phyloP scores from a whole-genome alignment of 2,888 invertebrate species.

The Heliconius charithonia region DNA sequence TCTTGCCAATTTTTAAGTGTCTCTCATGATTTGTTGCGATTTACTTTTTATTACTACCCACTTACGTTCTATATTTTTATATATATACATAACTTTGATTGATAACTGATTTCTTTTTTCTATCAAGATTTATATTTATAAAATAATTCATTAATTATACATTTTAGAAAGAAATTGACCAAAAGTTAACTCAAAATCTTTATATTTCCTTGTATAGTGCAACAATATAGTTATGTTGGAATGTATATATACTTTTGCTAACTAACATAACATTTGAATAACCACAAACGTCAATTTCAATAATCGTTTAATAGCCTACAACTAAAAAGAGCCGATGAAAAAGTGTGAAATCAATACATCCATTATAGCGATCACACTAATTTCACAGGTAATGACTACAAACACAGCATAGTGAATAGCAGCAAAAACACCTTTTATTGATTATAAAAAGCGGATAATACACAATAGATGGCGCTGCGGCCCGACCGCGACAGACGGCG shows the following conservation, averaged over 20 bases:
- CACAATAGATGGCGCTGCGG: slow-evolving; percentile 81
- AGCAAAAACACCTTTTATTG: slow-evolving; percentile 66
- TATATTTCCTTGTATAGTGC: background rate
- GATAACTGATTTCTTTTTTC: too few species aligned
- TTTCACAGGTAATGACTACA: slow-evolving; percentile 42
- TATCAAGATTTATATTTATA: too few species aligned
- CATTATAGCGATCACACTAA: slow-evolving; percentile 34
- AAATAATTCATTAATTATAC: too few species aligned
- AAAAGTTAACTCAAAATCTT: background rate
- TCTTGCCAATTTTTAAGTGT: slow-evolving; percentile 30
- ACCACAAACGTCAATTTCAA: slow-evolving; percentile 1
- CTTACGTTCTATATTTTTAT: background rate
- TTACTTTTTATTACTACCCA: slow-evolving; percentile 23
- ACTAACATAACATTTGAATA: background rate
- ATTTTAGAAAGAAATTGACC: background rate
- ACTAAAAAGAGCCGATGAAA: slow-evolving; percentile 17
- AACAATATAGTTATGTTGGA: background rate
- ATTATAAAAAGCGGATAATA: slow-evolving; percentile 78
- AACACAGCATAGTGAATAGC: slow-evolving; percentile 37
- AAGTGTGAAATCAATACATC: slow-evolving; percentile 20
- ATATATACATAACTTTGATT: background rate
- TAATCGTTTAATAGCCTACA: background rate
- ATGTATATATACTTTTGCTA: background rate
- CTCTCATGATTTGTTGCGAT: slow-evolving; percentile 11
- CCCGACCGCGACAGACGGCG: slow-evolving; percentile 80